A percentile compares a stretch with the other conserved stretches of the same genome.
These are phyloP conservation scores for Acanthochromis polyacanthus DNA, from an alignment of 2,113 vertebrate species.

Conservation along the genomic window DNA sequence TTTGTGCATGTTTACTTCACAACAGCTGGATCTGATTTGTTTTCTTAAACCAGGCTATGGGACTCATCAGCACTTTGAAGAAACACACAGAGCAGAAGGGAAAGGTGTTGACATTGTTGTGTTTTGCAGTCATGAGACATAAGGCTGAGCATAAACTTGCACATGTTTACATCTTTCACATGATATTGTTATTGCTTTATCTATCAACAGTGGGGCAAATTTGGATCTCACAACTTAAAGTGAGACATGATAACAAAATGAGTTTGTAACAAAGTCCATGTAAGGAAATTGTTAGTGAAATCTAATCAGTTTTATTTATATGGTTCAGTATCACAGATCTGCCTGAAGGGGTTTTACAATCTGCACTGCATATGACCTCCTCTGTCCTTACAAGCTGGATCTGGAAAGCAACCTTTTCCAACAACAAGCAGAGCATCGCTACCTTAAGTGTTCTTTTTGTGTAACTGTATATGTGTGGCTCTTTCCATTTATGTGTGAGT, in stretches of 20 bases:
- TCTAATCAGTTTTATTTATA: neutral
- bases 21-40: constrained; percentile 69
- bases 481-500: constrained; percentile 27
- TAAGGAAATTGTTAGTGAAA: neutral
- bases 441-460: constrained; percentile 12
- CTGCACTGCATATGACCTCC: neutral
- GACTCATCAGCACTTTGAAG: constrained; percentile 36
- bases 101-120: constrained; percentile 50
- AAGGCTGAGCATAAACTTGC: constrained; percentile 43
- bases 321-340: neutral
- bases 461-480: neutral
- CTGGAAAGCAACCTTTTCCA: constrained; percentile 5
- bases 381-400: neutral
- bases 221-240: constrained; percentile 13
- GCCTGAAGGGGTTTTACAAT: neutral
- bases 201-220: constrained; percentile 36
- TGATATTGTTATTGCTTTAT: constrained; percentile 36
- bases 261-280: constrained; percentile 1
- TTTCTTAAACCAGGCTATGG: constrained; percentile 47
- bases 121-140: constrained; percentile 32
- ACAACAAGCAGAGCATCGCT: constrained; percentile 4
- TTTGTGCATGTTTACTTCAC: constrained; percentile 73
- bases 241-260: neutral
- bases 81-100: constrained; percentile 14
- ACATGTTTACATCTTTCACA: constrained; percentile 48